Evolutionary conservation across 2,113 vertebrate genomes (phyloP).

Genomic region (Zosterops hypoxanthus): DNA sequence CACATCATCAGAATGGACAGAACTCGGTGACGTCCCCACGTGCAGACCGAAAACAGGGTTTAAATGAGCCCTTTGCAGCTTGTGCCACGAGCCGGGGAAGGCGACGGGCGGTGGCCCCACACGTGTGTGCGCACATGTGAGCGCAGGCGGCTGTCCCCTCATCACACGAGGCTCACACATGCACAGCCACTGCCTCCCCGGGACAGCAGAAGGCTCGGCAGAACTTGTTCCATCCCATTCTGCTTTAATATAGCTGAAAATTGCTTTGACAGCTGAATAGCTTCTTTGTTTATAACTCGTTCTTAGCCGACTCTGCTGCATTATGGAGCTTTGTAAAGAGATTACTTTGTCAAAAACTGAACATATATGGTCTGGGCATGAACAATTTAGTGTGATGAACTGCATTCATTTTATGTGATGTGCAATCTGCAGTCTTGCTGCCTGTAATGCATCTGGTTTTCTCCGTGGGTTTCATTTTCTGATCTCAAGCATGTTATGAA

Average conservation of each 20-base stretch:
- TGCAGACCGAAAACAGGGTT: background rate
- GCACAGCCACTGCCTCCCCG: background rate
- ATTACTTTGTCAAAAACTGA: slow-evolving; percentile 54
- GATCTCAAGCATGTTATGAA: background rate
- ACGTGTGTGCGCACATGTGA: background rate
- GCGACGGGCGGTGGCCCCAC: background rate
- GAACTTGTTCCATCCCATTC: background rate
- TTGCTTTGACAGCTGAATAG: slow-evolving; percentile 65
- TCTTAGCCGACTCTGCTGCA: slow-evolving; percentile 42
- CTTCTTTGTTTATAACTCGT: slow-evolving; percentile 53
- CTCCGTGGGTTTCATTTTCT: background rate
- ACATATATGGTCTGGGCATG: slow-evolving; percentile 29
- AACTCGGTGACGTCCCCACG: background rate
- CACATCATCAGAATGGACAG: background rate
- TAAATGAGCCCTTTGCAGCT: background rate
- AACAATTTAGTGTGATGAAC: slow-evolving; percentile 16
- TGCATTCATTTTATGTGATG: background rate
- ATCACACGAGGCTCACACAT: background rate
- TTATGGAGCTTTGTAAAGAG: slow-evolving; percentile 53
- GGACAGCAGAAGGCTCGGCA: background rate
- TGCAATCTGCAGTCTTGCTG: background rate
- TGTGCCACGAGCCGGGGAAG: background rate
- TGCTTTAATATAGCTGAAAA: slow-evolving; percentile 47
- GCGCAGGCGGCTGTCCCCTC: background rate
- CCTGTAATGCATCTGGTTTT: background rate